Evolutionary conservation across 2,888 invertebrate species (phyloP).

Genomic region (Tromatobia lineatoria): DNA sequence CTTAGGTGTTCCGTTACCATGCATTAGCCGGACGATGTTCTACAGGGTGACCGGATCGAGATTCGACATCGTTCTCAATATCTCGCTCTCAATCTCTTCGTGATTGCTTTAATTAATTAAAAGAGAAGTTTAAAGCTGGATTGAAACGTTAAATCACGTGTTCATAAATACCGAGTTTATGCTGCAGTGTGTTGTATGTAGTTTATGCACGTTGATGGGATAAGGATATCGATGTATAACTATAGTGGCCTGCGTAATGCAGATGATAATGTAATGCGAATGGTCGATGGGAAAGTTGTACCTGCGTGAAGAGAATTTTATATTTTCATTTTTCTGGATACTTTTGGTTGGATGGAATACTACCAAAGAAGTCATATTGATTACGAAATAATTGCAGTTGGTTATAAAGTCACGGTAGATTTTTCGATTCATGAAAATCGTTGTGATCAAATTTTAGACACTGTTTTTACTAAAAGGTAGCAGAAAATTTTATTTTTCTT

Average conservation of each 20-base stretch:
- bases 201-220: slow-evolving; percentile 5
- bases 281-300: slow-evolving; percentile 15
- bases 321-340: no score
- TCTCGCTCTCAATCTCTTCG: background rate
- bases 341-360: no score
- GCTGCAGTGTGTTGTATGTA: background rate
- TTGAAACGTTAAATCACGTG: slow-evolving; percentile 41
- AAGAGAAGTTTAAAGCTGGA: slow-evolving; percentile 20
- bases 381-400: no score
- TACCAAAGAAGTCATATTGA: no score
- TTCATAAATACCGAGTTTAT: slow-evolving; percentile 25
- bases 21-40: slow-evolving; percentile 73
- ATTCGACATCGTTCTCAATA: slow-evolving; percentile 60
- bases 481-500: no score
- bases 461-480: no score
- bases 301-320: background rate
- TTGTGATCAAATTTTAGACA: no score
- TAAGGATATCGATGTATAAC: background rate
- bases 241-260: background rate
- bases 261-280: slow-evolving; percentile 9
- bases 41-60: slow-evolving; percentile 64
- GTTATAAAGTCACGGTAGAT: no score
- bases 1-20: slow-evolving; percentile 80
- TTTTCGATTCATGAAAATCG: no score
- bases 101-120: slow-evolving; percentile 48